phyloP scores from a whole-genome alignment of 2,113 vertebrate species.

The Poicephalus gulielmi region DNA sequence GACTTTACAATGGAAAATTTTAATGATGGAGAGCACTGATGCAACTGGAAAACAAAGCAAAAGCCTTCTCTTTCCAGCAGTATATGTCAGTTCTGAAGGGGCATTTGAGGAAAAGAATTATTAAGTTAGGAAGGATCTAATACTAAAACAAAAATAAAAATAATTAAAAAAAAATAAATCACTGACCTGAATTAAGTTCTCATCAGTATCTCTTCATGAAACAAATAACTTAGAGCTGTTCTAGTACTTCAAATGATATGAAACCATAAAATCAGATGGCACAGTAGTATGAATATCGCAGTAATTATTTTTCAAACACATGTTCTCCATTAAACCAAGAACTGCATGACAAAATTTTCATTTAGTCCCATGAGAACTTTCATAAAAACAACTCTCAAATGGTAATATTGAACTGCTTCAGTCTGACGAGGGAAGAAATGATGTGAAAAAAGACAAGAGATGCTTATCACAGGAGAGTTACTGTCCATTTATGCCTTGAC shows the following conservation, averaged over 20 bases:
- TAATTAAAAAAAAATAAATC: neutral
- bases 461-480: neutral
- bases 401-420: neutral
- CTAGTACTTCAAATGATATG: neutral
- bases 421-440: neutral
- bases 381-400: neutral
- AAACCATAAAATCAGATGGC: neutral
- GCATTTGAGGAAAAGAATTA: neutral
- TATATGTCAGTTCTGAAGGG: neutral
- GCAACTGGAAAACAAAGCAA: neutral
- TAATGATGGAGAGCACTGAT: neutral
- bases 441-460: neutral
- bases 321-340: neutral
- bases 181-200: neutral
- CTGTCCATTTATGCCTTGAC: neutral
- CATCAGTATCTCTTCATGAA: neutral
- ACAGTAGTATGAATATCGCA: neutral
- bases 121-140: neutral
- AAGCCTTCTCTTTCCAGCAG: neutral
- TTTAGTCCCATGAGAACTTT: neutral
- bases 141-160: neutral
- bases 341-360: neutral
- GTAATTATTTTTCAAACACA: neutral
- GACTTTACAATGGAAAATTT: neutral
- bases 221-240: neutral